Evolutionary conservation across 2,797 vertebrate genomes (phyloP).

Genomic region (Botia almorhae): DNA sequence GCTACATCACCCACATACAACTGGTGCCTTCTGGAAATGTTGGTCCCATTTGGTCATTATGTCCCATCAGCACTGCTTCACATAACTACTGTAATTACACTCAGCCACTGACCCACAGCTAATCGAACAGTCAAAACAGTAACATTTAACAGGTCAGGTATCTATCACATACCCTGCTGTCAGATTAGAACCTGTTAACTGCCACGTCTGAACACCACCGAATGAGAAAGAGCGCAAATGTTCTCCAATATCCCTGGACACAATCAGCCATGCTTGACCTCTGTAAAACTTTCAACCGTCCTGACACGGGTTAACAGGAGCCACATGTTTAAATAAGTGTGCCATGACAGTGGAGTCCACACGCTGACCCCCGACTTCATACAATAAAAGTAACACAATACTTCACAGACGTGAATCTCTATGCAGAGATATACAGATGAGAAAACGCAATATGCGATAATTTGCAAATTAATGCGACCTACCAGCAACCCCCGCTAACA

Average conservation of each 20-base stretch:
- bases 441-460: too few relatives aligned
- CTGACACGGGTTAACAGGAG: neutral
- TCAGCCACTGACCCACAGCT: constrained; percentile 17
- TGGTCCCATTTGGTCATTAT: constrained; percentile 18
- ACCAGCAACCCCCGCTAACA: too few relatives aligned
- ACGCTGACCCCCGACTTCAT: neutral
- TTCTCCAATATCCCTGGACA: constrained; percentile 21
- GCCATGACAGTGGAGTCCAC: neutral
- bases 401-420: too few relatives aligned
- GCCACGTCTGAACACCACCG: neutral
- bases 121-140: constrained; percentile 9
- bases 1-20: constrained; percentile 17
- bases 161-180: constrained; percentile 16
- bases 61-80: constrained; percentile 10
- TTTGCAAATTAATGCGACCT: too few relatives aligned
- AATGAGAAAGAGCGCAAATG: neutral
- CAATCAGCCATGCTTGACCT: constrained; percentile 21
- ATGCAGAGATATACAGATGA: too few relatives aligned
- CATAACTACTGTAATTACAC: constrained; percentile 32
- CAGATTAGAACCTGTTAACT: constrained; percentile 20
- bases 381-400: constrained; percentile 12
- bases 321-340: constrained; percentile 20
- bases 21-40: constrained; percentile 26
- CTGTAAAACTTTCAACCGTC: constrained; percentile 22
- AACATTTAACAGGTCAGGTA: constrained; percentile 1